These are phyloP conservation scores for Caenorhabditis sp. DNA, from an alignment of 2,888 invertebrate genomes.

Conservation along the genomic window DNA sequence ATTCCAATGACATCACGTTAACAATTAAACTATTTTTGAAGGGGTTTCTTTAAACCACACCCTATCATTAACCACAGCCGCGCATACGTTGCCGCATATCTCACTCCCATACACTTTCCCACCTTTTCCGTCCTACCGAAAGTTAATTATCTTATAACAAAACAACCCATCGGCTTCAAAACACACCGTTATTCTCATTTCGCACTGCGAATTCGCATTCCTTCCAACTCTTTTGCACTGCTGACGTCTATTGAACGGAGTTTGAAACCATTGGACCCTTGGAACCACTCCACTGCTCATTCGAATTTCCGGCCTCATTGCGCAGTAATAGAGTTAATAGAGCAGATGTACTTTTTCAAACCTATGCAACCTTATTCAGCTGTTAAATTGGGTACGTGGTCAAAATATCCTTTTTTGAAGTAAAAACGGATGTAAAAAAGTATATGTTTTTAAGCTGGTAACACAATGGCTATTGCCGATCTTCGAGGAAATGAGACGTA, in stretches of 20 bases:
- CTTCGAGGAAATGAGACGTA: conserved; percentile 51
- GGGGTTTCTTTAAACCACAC: conserved; percentile 27
- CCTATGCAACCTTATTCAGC: background rate
- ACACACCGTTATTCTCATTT: background rate
- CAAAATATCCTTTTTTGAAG: too few species aligned
- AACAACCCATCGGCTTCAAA: too few species aligned
- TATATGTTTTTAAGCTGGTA: conserved; percentile 40
- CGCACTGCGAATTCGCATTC: conserved; percentile 1
- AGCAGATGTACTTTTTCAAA: background rate
- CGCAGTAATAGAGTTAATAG: background rate
- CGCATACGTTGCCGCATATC: background rate
- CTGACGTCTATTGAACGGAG: conserved; percentile 1
- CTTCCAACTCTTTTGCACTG: background rate
- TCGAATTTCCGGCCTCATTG: conserved; percentile 31
- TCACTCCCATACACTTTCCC: conserved; percentile 18
- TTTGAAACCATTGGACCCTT: background rate
- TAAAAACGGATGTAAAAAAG: background rate
- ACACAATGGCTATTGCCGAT: conserved; percentile 61
- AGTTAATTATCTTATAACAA: background rate
- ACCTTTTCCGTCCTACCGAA: background rate
- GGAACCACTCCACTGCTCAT: background rate
- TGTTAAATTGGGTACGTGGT: background rate
- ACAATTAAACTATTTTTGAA: conserved; percentile 2
- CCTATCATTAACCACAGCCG: conserved; percentile 39
- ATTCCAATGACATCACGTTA: too few species aligned